A percentile compares a stretch with the other conserved stretches of the same genome.
These are phyloP conservation scores for Pantherophis guttatus DNA, from an alignment of 2,113 vertebrate genomes.

Conservation along the genomic window DNA sequence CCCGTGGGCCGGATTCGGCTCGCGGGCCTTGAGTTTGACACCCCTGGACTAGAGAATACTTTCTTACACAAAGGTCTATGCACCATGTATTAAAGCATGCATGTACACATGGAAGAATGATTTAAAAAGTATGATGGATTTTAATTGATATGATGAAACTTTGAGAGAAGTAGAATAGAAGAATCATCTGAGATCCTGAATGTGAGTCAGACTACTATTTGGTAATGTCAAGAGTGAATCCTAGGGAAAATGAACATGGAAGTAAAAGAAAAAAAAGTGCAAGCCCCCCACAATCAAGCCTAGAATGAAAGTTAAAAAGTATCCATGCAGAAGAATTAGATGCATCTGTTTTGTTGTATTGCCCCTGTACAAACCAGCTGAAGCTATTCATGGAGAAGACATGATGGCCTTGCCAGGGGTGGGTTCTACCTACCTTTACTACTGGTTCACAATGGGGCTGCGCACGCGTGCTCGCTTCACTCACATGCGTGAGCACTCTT, in stretches of 20 bases:
- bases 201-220: not conserved
- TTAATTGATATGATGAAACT: not conserved
- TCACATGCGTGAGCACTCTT: too few species aligned
- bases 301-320: not conserved
- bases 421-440: too few species aligned
- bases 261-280: not conserved
- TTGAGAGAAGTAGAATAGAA: not conserved
- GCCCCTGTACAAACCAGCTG: not conserved
- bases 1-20: too few species aligned
- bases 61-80: not conserved
- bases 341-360: not conserved
- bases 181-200: not conserved
- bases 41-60: not conserved
- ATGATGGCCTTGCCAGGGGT: not conserved
- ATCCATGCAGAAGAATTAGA: not conserved
- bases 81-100: not conserved
- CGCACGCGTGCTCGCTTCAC: too few species aligned
- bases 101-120: not conserved
- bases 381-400: not conserved
- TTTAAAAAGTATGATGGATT: not conserved
- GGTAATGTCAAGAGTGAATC: not conserved
- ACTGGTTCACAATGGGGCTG: too few species aligned
- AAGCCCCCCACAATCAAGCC: not conserved
- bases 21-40: too few species aligned
- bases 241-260: not conserved